Evolutionary conservation across 2,888 invertebrate genomes (phyloP).

Genomic region (Callyntrura guangdongensis): DNA sequence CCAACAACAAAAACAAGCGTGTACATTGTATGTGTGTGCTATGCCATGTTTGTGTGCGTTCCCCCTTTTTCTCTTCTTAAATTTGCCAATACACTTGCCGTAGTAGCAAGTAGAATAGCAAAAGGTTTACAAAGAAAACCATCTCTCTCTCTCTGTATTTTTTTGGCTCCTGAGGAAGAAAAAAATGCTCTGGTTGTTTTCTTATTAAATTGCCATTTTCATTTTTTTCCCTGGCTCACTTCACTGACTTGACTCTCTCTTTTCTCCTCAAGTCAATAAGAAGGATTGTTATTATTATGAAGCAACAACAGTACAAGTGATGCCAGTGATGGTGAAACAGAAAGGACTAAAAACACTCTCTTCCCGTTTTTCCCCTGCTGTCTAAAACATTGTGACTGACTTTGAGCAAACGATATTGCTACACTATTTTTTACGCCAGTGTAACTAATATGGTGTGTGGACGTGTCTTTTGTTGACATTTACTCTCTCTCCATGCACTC

Average conservation of each 20-base stretch:
- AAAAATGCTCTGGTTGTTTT: constrained; percentile 23
- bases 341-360: background rate
- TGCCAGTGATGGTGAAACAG: background rate
- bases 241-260: background rate
- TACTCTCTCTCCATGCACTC: constrained; percentile 4
- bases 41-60: background rate
- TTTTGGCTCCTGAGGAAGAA: background rate
- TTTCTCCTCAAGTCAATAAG: constrained; percentile 1
- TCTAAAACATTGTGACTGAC: constrained; percentile 5
- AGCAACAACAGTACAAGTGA: background rate
- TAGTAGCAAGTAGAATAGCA: background rate
- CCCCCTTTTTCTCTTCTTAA: background rate
- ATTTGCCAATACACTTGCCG: constrained; percentile 19
- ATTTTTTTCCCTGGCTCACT: constrained; percentile 15
- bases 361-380: background rate
- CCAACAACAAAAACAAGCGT: constrained; percentile 48
- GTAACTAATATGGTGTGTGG: constrained; percentile 13
- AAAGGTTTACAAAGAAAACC: background rate
- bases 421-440: background rate
- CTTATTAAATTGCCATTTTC: constrained; percentile 35
- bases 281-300: background rate
- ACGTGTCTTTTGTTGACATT: constrained; percentile 24
- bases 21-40: constrained; percentile 8
- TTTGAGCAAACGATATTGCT: constrained; percentile 1
- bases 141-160: background rate